Conservation (phyloP, 1,140 invertebrate genomes). For the Paralvinella palmiformis region DNA sequence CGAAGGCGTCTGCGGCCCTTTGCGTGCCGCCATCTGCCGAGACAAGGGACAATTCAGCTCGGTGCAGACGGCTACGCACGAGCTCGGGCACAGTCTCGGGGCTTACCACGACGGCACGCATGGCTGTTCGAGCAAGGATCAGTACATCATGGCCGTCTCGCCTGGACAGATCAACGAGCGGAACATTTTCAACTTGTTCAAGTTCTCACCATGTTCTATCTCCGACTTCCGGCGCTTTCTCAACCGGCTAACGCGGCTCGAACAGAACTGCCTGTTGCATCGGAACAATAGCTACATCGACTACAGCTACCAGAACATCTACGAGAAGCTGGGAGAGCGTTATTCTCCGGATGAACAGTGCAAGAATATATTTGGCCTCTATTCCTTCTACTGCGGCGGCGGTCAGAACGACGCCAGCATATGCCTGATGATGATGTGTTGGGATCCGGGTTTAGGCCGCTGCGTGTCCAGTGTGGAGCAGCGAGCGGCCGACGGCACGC, state of each 20-base stretch:
- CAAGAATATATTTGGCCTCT: too few relatives aligned
- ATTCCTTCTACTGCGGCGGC: too few relatives aligned
- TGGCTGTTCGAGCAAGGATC: conserved; percentile 25
- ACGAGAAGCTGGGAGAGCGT: too few relatives aligned
- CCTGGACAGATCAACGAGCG: conserved; percentile 11
- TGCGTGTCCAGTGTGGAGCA: background rate
- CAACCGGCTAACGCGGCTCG: too few relatives aligned
- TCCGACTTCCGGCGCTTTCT: conserved; percentile 26
- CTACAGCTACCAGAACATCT: too few relatives aligned
- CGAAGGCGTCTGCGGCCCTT: background rate
- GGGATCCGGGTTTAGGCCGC: too few relatives aligned
- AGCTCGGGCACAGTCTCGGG: conserved; percentile 24
- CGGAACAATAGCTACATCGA: too few relatives aligned
- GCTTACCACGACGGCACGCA: conserved; percentile 36
- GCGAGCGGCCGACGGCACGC: conserved; percentile 5
- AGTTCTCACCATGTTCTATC: conserved; percentile 33
- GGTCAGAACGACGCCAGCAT: too few relatives aligned
- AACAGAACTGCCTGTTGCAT: too few relatives aligned
- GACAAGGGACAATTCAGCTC: conserved; percentile 5
- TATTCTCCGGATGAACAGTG: too few relatives aligned
- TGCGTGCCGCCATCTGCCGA: background rate
- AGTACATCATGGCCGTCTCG: conserved; percentile 34
- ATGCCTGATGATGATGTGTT: too few relatives aligned
- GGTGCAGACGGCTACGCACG: conserved; percentile 6
- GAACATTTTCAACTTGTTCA: conserved; percentile 30